phyloP scores from a whole-genome alignment of 1,140 invertebrate species.

The Halictus rubicundus region DNA sequence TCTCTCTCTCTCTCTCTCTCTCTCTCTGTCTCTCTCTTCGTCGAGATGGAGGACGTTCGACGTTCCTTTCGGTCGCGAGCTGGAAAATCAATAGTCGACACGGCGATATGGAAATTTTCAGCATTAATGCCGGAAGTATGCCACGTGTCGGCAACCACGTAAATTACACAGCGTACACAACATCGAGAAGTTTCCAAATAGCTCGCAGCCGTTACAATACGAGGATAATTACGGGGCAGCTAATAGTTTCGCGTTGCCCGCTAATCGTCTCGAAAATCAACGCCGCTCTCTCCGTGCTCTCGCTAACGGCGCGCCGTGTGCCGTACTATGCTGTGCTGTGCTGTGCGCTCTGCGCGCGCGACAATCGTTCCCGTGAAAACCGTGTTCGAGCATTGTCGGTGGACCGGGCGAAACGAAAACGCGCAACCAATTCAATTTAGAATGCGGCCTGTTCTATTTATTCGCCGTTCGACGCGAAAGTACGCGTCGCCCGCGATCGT shows the following conservation, averaged over 20 bases:
- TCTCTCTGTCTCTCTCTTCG: no score
- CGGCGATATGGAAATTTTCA: conserved; percentile 4
- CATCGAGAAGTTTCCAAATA: conserved; percentile 39
- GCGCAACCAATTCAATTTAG: no score
- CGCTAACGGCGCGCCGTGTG: neutral
- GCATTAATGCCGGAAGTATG: conserved; percentile 9
- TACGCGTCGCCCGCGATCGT: neutral
- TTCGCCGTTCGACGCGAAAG: no score
- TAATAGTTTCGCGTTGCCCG: conserved; percentile 47
- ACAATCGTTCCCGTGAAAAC: neutral
- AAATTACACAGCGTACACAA: conserved; percentile 17
- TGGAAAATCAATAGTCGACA: conserved; percentile 8
- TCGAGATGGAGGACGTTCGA: neutral
- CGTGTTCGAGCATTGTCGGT: neutral
- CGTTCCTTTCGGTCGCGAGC: conserved; percentile 4
- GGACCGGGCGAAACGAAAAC: neutral
- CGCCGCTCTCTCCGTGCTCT: conserved; percentile 12
- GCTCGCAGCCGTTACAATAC: conserved; percentile 25
- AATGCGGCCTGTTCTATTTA: no score
- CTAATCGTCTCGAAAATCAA: conserved; percentile 51
- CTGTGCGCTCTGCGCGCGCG: neutral
- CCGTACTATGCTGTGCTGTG: no score
- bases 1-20: no score
- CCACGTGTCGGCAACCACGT: conserved; percentile 6
- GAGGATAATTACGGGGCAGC: conserved; percentile 50